Evolutionary conservation across 2,113 vertebrate genomes (phyloP).

Genomic region (human (Homo sapiens)): GRCh38 chr22:46928501-46929000

Average conservation of each 20-base stretch:
- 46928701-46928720: background rate
- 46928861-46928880: accelerated
- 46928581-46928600: background rate
- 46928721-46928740: background rate
- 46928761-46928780: background rate
- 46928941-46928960: accelerated
- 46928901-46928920: accelerated
- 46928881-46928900: accelerated
- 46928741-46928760: background rate
- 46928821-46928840: background rate
- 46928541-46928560: background rate
- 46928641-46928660: too few species aligned
- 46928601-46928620: background rate
- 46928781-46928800: background rate
- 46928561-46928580: background rate
- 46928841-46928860: too few species aligned
- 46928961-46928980: background rate
- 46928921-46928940: background rate
- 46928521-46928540: background rate
- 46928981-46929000: background rate
- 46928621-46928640: background rate
- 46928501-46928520: background rate
- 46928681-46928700: background rate
- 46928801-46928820: background rate
- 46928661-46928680: background rate